Evolutionary conservation across 2,797 vertebrate genomes (phyloP), one percentile per base, ranked within the genome.

Genomic region (Poeciliopsis paucimaculata): DNA sequence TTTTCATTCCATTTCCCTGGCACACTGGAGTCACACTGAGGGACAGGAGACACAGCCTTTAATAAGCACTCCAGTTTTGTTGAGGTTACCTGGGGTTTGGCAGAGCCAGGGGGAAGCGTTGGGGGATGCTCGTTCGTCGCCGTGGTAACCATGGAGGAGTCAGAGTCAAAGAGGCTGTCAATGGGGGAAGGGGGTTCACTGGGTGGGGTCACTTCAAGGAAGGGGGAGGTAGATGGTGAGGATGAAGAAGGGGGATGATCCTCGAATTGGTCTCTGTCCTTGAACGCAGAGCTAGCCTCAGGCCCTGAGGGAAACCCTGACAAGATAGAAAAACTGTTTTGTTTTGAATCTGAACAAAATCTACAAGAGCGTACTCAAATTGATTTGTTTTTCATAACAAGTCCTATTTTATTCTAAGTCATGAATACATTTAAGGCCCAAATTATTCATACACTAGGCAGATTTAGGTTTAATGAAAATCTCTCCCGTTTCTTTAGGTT

Each of bases 51-150:
- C 77, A 62, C 76, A 77, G 87, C 79, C 86, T 89, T 84, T 90
- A 92, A 92, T 88, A 86, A 91, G 90, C 80, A 43, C 83, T 82
- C 28, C 66, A 79, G 84, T 79, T 82, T 79, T 7, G 43, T 57
- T 64, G 64, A 86, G 83, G 89, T 93, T 97, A 98, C 98, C 98
- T 97, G 97, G 78, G 96, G 94, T 88, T 95, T 95, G 81, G 96
- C 95, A 75, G 97, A 96, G 28, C 96, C 95, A 60, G 96, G 95
- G 43, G 96, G 94, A 84, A 96, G 91, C 62, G 96, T 94, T 81
- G 96, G 95, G 87, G 96, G 96, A 89, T 97, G 97, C 89, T 98
- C 96, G 0, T 95, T 96, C 86, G 94, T 97, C 88, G 90, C 95
- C 36, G 93, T 95, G 78, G 95, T 93, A 90, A 97, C 96, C 77